A percentile compares a stretch with the other conserved stretches of the same genome.
Evolutionary conservation across 1,140 invertebrate species (phyloP).

Genomic region (Scaptomyza pallida): DNA sequence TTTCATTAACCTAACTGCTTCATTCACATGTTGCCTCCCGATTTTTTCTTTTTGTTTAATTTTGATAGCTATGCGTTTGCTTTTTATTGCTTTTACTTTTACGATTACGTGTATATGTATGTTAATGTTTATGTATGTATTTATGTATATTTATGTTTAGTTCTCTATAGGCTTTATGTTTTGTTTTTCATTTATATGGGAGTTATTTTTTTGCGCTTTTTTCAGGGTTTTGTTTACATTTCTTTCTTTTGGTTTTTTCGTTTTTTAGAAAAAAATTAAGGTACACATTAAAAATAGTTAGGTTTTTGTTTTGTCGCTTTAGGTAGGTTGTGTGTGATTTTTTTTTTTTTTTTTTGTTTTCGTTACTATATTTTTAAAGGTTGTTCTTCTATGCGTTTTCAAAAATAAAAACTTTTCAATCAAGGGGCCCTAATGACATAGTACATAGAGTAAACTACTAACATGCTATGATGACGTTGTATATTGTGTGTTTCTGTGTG

Average conservation of each 20-base stretch:
- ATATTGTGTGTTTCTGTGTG: conserved; percentile 24
- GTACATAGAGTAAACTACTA: conserved; percentile 62
- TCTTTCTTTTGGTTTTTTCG: conserved; percentile 37
- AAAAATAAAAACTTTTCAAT: conserved; percentile 68
- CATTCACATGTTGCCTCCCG: conserved; percentile 25
- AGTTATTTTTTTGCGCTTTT: conserved; percentile 38
- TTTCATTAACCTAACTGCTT: conserved; percentile 48
- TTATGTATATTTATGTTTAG: conserved; percentile 54
- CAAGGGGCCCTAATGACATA: conserved; percentile 66
- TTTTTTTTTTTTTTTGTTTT: conserved; percentile 40
- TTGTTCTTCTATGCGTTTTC: conserved; percentile 24
- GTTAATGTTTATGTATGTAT: conserved; percentile 29
- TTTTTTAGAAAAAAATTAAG: conserved; percentile 76
- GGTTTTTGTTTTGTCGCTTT: conserved; percentile 74
- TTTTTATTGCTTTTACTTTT: conserved; percentile 81
- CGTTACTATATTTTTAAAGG: conserved; percentile 10
- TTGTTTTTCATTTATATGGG: conserved; percentile 34
- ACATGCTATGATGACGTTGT: conserved; percentile 51
- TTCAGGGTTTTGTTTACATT: conserved; percentile 50
- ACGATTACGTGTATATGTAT: conserved; percentile 46
- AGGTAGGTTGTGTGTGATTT: conserved; percentile 73
- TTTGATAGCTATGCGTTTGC: conserved; percentile 79
- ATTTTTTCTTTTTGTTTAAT: conserved; percentile 48
- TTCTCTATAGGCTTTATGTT: conserved; percentile 40
- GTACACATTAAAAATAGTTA: conserved; percentile 83